Conservation (phyloP, 2,888 invertebrate species). For the Eurois occulta region DNA sequence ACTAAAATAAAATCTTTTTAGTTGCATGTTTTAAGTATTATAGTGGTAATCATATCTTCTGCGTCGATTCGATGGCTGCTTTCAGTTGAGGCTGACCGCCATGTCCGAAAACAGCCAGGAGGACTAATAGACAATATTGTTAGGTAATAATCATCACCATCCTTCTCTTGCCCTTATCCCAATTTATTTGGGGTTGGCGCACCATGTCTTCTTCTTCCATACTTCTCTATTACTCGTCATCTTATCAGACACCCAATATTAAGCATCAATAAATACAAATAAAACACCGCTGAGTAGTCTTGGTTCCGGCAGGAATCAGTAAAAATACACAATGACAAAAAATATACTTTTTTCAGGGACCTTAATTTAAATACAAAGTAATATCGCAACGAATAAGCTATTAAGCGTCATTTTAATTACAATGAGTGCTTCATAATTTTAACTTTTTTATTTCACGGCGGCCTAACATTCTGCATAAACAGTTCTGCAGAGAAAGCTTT, state of each 20-base stretch:
- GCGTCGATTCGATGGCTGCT: no score
- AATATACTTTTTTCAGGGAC: background rate
- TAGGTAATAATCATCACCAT: no score
- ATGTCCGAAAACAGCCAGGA: no score
- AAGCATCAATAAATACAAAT: background rate
- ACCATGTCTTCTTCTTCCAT: no score
- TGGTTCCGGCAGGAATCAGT: no score
- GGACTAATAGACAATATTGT: no score
- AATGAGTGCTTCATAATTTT: conserved; percentile 67
- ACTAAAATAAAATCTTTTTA: background rate
- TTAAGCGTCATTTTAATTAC: conserved; percentile 68
- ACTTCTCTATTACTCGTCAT: no score
- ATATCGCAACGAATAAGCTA: conserved; percentile 58
- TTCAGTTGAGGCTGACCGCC: background rate
- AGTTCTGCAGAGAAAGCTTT: conserved; percentile 68
- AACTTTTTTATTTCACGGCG: conserved; percentile 67
- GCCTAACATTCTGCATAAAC: conserved; percentile 69
- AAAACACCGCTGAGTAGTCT: background rate
- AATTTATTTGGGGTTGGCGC: no score
- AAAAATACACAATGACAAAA: background rate
- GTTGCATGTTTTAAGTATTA: background rate
- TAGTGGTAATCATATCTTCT: background rate
- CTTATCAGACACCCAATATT: background rate
- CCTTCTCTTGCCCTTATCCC: no score
- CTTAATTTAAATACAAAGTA: conserved; percentile 40